Percentiles rank a stretch among this genome's conserved stretches.
These are phyloP conservation scores for Proteles cristata DNA, from an alignment of 2,113 vertebrate species.

Conservation along the genomic window DNA sequence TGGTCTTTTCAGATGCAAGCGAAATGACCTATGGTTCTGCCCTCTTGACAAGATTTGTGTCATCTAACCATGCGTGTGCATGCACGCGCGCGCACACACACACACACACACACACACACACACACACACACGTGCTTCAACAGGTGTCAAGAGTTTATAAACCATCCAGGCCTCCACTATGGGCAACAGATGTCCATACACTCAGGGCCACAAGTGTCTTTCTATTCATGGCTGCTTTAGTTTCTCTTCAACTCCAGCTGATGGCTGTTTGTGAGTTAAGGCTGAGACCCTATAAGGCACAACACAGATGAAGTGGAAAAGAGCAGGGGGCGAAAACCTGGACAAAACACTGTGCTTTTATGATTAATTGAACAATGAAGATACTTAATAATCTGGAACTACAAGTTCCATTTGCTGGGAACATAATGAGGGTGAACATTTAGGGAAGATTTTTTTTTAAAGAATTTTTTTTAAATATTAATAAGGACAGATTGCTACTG, in stretches of 20 bases:
- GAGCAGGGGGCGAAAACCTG: no score
- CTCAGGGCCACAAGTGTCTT: neutral
- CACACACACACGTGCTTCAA: neutral
- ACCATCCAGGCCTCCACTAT: neutral
- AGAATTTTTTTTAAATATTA: neutral
- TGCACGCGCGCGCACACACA: no score
- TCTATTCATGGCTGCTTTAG: neutral
- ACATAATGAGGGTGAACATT: neutral
- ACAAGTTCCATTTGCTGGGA: neutral
- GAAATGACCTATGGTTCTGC: neutral
- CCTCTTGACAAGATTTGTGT: neutral
- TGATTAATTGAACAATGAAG: neutral
- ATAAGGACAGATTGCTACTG: neutral
- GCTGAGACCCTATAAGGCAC: neutral
- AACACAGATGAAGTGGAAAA: neutral
- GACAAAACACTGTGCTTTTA: neutral
- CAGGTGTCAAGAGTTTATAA: neutral
- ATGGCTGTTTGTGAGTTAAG: neutral
- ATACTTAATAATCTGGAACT: neutral
- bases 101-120: no score
- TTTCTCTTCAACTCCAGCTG: neutral
- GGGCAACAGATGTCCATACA: neutral
- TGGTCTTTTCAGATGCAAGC: neutral
- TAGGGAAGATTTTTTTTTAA: neutral
- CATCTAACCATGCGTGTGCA: neutral